Base-by-base conservation (phyloP, 2,797 vertebrate species). In the Crossoptilon crossoptilon region DNA sequence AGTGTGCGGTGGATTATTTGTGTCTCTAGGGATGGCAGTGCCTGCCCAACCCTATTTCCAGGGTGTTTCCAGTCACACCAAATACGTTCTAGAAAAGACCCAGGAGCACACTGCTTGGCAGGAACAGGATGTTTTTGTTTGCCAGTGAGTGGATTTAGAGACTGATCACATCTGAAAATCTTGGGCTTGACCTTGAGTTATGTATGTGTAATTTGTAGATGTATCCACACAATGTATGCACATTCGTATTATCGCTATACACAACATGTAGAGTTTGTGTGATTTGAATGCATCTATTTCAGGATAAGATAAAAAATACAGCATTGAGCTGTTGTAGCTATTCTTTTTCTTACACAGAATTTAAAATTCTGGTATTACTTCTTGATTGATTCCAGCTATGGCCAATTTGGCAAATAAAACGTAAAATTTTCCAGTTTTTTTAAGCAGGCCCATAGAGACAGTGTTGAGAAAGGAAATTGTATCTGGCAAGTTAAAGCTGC, bases 11-110 rank as follows among this genome's bases (percentile, higher is more conserved):
- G 51, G 59, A 90, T 95, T 95, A 69, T 90, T 56, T 81, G 44
- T 80, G 84, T 43, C 66, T 94, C 88, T 67, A 66, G 75, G 70
- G 88, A 94, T 81, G 75, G 93, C 37, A 63, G 26, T 88, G 46
- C 5, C 3, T 87, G 81, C 78, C 94, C 73, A 51, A 14, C 91
- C 90, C 87, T 92, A 14, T 94, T 96, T 94, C 75, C 92, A 94
- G 93, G 88, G 94, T 96, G 88, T 96, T 96, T 81, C 95, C 91
- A 93, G 73, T 79, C 94, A 92, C 92, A 91, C 87, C 79, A 75
- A 81, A 33, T 91, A 78, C 46, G 80, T 94, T 91, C 79, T 91
- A 78, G 79, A 83, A 76, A 89, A 95, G 31, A 43, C 94, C 73
- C 93, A 83, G 63, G 88, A 89, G 87, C 63, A 78, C 55, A 84